A percentile compares a stretch with the other conserved stretches of the same genome.
Conservation (phyloP, 2,113 vertebrate genomes). For the Rostratula benghalensis region DNA sequence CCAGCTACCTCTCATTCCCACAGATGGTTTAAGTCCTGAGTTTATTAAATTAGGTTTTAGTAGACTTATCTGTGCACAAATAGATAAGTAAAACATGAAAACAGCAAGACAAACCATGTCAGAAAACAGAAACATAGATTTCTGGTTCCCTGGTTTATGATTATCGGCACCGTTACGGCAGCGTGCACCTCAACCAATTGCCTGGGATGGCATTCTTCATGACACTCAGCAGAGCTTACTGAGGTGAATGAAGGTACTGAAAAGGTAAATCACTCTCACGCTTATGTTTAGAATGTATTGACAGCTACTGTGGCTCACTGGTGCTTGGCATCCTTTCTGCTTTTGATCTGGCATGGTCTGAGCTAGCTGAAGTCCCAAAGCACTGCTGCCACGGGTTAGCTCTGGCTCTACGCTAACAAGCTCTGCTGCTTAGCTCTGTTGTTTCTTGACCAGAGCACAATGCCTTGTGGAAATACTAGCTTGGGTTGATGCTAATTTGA, state of each 20-base stretch:
- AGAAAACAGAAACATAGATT: neutral
- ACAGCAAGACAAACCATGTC: neutral
- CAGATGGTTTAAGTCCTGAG: neutral
- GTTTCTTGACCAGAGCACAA: neutral
- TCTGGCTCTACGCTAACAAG: neutral
- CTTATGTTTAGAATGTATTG: neutral
- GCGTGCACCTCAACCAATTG: accelerated
- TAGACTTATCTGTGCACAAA: neutral
- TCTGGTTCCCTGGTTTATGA: neutral
- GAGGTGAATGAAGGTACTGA: neutral
- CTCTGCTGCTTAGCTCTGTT: neutral
- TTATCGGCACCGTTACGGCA: neutral
- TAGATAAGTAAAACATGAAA: neutral
- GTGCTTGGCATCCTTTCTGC: neutral
- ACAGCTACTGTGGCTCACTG: neutral
- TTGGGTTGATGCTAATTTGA: neutral
- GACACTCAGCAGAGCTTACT: neutral
- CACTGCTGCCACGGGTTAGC: neutral
- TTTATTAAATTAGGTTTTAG: neutral
- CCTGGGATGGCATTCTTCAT: neutral
- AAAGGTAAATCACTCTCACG: neutral
- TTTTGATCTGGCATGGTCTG: neutral
- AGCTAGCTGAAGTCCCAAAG: neutral
- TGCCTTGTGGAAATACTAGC: neutral
- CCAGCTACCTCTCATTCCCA: neutral